Evolutionary conservation across 2,888 invertebrate species (phyloP).

Genomic region (Copidosoma aretas): DNA sequence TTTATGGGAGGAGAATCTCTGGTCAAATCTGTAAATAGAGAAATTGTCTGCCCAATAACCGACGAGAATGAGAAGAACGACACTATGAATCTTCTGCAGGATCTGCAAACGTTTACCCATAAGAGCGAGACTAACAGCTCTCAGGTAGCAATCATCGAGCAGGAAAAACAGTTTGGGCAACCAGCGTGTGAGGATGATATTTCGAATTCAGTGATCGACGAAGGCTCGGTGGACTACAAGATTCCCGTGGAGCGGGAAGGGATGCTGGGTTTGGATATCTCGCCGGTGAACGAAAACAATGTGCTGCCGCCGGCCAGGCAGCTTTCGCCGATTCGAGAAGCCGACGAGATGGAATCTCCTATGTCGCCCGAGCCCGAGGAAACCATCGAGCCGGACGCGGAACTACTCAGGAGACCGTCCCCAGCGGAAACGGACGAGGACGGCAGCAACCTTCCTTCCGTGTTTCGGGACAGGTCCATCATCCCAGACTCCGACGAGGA

Average conservation of each 20-base stretch:
- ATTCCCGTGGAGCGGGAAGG: not conserved
- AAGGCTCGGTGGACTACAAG: slow-evolving; percentile 9
- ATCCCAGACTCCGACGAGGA: not conserved
- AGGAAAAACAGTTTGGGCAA: not conserved
- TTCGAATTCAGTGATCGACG: not conserved
- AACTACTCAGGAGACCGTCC: not conserved
- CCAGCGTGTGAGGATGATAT: no score
- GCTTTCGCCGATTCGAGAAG: not conserved
- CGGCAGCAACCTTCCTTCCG: not conserved
- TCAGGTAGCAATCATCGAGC: not conserved
- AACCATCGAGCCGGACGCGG: slow-evolving; percentile 21
- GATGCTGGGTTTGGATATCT: not conserved
- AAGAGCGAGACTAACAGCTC: not conserved
- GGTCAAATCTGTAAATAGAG: slow-evolving; percentile 4
- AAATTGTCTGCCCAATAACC: not conserved
- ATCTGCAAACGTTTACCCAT: not conserved
- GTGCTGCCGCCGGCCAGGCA: not conserved
- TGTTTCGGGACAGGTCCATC: not conserved
- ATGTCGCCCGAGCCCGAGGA: slow-evolving; percentile 31
- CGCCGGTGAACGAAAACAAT: not conserved
- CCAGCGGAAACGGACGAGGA: not conserved
- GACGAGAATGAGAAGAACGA: not conserved
- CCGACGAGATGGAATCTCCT: slow-evolving; percentile 24
- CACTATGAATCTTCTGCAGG: not conserved
- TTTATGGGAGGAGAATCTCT: not conserved